phyloP scores from a whole-genome alignment of 2,113 vertebrate species.

The Chrysochloris asiatica region DNA sequence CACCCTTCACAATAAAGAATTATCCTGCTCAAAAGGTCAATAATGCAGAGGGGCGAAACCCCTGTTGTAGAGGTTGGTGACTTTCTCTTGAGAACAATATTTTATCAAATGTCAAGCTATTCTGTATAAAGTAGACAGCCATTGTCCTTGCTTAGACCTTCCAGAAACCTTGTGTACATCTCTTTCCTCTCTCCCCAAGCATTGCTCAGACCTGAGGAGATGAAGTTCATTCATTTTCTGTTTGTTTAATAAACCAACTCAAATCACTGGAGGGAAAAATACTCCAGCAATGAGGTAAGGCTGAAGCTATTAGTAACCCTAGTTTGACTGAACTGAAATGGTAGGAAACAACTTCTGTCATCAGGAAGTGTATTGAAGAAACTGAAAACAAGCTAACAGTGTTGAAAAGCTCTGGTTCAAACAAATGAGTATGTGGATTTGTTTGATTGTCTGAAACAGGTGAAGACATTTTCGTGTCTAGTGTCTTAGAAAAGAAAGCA shows the following conservation, averaged over 20 bases:
- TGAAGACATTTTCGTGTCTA: conserved; percentile 73
- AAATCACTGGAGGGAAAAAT: conserved; percentile 69
- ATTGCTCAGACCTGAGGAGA: conserved; percentile 68
- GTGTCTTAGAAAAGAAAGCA: conserved; percentile 45
- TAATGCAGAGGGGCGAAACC: neutral
- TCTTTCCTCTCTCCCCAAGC: conserved; percentile 66
- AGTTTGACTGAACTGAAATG: conserved; percentile 75
- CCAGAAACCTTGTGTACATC: conserved; percentile 32
- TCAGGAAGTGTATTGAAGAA: conserved; percentile 79
- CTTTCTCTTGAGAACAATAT: neutral
- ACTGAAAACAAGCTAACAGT: conserved; percentile 65
- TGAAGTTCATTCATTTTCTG: conserved; percentile 77
- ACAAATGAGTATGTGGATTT: conserved; percentile 46
- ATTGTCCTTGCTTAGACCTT: conserved; percentile 48
- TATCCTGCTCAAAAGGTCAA: neutral
- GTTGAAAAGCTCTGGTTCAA: conserved; percentile 76
- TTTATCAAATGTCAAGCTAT: neutral
- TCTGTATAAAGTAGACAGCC: neutral
- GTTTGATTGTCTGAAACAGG: conserved; percentile 61
- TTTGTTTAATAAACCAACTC: conserved; percentile 80
- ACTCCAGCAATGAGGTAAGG: conserved; percentile 74
- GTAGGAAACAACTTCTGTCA: conserved; percentile 79
- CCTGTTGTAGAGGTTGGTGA: neutral
- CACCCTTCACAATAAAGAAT: neutral
- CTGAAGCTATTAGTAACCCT: conserved; percentile 68